phyloP scores from a whole-genome alignment of 2,113 vertebrate species.

The Arvicanthis niloticus region DNA sequence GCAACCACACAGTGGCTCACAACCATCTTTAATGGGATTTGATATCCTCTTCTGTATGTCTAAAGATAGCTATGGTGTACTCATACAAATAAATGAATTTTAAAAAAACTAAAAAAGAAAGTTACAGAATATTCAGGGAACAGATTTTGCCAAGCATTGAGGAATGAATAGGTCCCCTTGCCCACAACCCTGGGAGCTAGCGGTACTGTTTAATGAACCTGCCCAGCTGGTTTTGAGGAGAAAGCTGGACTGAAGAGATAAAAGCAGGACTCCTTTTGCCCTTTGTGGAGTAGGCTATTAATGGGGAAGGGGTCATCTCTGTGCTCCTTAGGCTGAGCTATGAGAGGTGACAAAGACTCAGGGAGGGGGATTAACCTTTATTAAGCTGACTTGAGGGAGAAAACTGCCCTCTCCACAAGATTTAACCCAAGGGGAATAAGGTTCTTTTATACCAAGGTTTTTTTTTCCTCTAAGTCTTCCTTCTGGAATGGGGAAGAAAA shows the following conservation, averaged over 20 bases:
- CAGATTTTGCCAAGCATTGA: conserved; percentile 26
- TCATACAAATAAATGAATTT: too few species aligned
- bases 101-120: too few species aligned
- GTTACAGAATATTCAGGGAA: conserved; percentile 45
- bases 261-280: conserved; percentile 15
- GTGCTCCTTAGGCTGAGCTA: conserved; percentile 52
- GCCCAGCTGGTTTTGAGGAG: conserved; percentile 53
- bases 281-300: background rate
- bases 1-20: too few species aligned
- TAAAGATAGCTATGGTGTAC: too few species aligned
- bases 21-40: too few species aligned
- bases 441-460: conserved; percentile 5
- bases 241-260: conserved; percentile 62
- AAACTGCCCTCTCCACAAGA: background rate
- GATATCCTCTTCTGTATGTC: too few species aligned
- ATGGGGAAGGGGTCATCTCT: conserved; percentile 27
- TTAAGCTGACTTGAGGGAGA: conserved; percentile 48
- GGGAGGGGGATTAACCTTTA: conserved; percentile 71
- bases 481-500: conserved; percentile 15
- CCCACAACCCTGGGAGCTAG: background rate
- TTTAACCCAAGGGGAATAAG: conserved; percentile 3
- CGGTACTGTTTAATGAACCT: conserved; percentile 19
- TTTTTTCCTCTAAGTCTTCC: background rate
- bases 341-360: conserved; percentile 67
- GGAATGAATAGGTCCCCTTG: background rate